These are phyloP conservation scores for Gandaritis pyraliata DNA, from an alignment of 2,888 invertebrate genomes.

Conservation along the genomic window DNA sequence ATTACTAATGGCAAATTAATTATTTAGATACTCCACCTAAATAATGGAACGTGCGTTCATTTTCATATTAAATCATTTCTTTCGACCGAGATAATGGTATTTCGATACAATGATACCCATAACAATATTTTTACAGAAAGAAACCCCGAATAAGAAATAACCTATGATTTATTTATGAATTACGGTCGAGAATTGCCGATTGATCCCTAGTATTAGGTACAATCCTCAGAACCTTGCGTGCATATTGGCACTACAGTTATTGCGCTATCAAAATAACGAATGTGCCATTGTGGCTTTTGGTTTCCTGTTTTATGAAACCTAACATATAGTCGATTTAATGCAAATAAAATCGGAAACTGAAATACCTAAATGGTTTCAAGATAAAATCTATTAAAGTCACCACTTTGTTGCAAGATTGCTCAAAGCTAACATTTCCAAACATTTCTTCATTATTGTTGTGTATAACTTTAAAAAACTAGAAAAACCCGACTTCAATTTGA, in stretches of 20 bases:
- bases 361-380: not conserved
- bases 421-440: too few relatives aligned
- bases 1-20: too few relatives aligned
- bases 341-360: not conserved
- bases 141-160: slow-evolving; percentile 41
- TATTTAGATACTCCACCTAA: too few relatives aligned
- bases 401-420: too few relatives aligned
- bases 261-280: slow-evolving; percentile 32
- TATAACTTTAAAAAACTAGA: too few relatives aligned
- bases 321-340: slow-evolving; percentile 1
- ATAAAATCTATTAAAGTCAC: not conserved
- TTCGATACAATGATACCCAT: slow-evolving; percentile 24
- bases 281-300: slow-evolving; percentile 24
- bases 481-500: too few relatives aligned
- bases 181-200: slow-evolving; percentile 36
- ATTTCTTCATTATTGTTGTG: too few relatives aligned
- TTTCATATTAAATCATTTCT: not conserved
- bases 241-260: slow-evolving; percentile 26
- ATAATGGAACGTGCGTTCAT: too few relatives aligned
- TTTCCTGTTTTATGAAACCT: slow-evolving; percentile 16
- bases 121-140: slow-evolving; percentile 35
- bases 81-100: slow-evolving; percentile 13
- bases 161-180: slow-evolving; percentile 48
- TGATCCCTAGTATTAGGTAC: slow-evolving; percentile 35
- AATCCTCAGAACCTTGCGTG: slow-evolving; percentile 20